Base-by-base conservation (phyloP, 2,888 invertebrate species). In the Mesorhabditis spiculigera region DNA sequence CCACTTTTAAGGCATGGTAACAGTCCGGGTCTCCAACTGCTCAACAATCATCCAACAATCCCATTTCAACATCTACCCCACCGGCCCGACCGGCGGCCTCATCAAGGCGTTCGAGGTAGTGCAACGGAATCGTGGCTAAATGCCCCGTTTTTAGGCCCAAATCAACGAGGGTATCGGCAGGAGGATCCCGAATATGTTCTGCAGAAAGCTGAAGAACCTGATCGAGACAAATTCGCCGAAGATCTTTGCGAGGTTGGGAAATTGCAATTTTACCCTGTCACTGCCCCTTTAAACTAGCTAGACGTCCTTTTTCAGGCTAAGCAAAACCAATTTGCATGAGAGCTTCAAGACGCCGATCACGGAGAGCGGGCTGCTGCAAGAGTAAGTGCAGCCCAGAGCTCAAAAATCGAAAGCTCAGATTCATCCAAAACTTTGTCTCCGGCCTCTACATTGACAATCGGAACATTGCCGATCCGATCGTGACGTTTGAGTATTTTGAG, bases 401-500 rank as follows among this genome's bases (percentile, higher is more conserved):
- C 50, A 10, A n/a, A 50, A 10, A 13, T n/a, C 8, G 2, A 1
- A 10, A 50, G 66, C 68, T n/a, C 67, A 83, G 82, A 13, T 84
- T 84, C 72, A 78, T 84, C 50, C 71, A 77, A 5, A 74, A 79
- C 41, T 75, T 84, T 50, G 79, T 82, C 4, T 68, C 74, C 16
- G 82, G 82, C 43, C 73, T 84, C 68, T 79, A 73, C 73, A 77
- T 84, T 45, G 84, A 84, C 74, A 82, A 82, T 44, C 71, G 76
- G 41, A 80, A 81, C 68, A 80, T 84, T 43, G 74, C 78, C 41
- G 75, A 81, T 63, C 84, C 84, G 5, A 66, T 81, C 42, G 76
- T 84, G 4, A 84, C 84, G 0, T 74, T 74, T 66, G 82, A 84
- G 43, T 84, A 78, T 66, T 82, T 84, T 63, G 84, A 84, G 68